A percentile compares a stretch with the other conserved stretches of the same genome.
These are phyloP conservation scores for Tachysurus fulvidraco DNA, from an alignment of 2,113 vertebrate genomes.

Conservation along the genomic window DNA sequence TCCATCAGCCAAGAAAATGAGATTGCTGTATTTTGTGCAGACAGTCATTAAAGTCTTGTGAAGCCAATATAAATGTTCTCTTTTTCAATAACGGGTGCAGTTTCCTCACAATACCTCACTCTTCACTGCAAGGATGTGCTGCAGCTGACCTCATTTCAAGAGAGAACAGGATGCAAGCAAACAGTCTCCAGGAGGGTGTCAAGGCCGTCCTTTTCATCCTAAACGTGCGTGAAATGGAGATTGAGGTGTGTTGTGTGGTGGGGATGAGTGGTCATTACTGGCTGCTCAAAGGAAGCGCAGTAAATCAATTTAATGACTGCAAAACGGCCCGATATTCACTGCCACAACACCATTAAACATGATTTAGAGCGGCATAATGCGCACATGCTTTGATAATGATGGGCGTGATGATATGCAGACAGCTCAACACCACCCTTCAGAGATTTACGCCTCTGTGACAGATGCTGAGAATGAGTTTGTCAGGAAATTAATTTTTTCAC, in stretches of 20 bases:
- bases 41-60: neutral
- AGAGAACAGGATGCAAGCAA: constrained; percentile 31
- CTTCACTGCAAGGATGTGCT: constrained; percentile 5
- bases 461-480: constrained; percentile 25
- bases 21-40: constrained; percentile 5
- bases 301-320: constrained; percentile 51
- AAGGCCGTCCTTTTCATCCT: constrained; percentile 40
- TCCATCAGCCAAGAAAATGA: neutral
- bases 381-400: constrained; percentile 47
- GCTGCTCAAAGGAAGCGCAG: constrained; percentile 46
- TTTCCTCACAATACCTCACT: constrained; percentile 35
- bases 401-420: constrained; percentile 41
- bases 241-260: constrained; percentile 44
- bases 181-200: neutral
- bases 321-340: constrained; percentile 33
- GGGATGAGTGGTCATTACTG: constrained; percentile 50
- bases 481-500: constrained; percentile 26
- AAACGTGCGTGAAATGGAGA: constrained; percentile 50
- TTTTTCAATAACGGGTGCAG: neutral
- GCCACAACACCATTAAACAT: constrained; percentile 44
- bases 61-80: neutral
- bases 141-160: constrained; percentile 40
- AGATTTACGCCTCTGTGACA: constrained; percentile 28
- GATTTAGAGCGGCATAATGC: constrained; percentile 33
- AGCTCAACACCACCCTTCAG: constrained; percentile 16